Base-by-base conservation (phyloP, 2,888 invertebrate species). In the Amphipyra berbera region DNA sequence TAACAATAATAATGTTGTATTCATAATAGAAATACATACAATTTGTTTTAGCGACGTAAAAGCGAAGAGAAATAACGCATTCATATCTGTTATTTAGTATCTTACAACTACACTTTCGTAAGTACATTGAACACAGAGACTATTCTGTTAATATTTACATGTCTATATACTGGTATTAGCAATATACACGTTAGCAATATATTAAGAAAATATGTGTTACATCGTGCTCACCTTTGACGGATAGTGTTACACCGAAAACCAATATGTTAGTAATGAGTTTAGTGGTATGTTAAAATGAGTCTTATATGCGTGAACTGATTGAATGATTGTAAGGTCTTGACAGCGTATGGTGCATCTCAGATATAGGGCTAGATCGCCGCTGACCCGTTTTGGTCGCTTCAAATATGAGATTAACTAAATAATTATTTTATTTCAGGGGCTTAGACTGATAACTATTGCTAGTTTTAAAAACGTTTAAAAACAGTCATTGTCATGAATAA, bases 101-200 rank as follows among this genome's bases (percentile, higher is more conserved):
- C 53, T 52, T 60, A 59, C 37, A 60, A 41, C 56, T 58, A 64
- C 33, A 54, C 14, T 64, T n/a, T 69, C 52, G 27, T n/a, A n/a
- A n/a, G n/a, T 58, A 61, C 64, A 47, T 54, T 49, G n/a, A 50
- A 49, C 71, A 70, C 68, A 73, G 50, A 68, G n/a, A 49, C 37
- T 47, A 15, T 44, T n/a, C 61, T 68, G 76, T 82, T 81, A 79
- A 79, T 83, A 81, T 78, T 76, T 80, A 78, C 80, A 83, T 65
- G 35, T 65, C 58, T 71, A 61, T 48, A 64, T 65, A 75, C 52
- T 63, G 50, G 50, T 73, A 82, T 87, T 91, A 91, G 92, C 92
- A 91, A 92, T 91, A 89, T 88, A 91, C 91, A 92, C 90, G 90
- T 91, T 90, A 92, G 88, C 89, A 69, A 80, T 59, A 30, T 58